Evolutionary conservation across 2,797 vertebrate genomes (phyloP).

Genomic region (Todus mexicanus): DNA sequence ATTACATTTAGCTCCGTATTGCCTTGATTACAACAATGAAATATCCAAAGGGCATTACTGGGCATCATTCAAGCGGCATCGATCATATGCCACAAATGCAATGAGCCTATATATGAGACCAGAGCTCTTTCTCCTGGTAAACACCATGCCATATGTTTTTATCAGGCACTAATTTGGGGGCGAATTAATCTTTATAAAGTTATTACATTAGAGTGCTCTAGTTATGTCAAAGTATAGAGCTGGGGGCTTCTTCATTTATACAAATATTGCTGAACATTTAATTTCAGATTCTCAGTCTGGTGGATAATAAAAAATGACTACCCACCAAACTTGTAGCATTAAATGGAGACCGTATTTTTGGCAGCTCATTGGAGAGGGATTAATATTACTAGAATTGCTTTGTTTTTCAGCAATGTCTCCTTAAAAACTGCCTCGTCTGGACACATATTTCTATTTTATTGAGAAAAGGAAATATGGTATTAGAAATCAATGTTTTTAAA

Average conservation of each 20-base stretch:
- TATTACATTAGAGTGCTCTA: slow-evolving; percentile 48
- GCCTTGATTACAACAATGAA: not conserved
- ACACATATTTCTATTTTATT: slow-evolving; percentile 50
- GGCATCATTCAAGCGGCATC: not conserved
- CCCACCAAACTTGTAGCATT: slow-evolving; percentile 20
- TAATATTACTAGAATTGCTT: slow-evolving; percentile 43
- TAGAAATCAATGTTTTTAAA: slow-evolving; percentile 67
- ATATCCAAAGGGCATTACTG: not conserved
- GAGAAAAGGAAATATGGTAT: slow-evolving; percentile 42
- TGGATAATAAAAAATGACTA: slow-evolving; percentile 58
- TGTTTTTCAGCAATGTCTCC: slow-evolving; percentile 16
- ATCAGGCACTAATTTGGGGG: slow-evolving; percentile 30
- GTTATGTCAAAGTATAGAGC: slow-evolving; percentile 57
- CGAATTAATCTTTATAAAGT: slow-evolving; percentile 65
- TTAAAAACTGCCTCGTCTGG: slow-evolving; percentile 41
- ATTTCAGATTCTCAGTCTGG: slow-evolving; percentile 55
- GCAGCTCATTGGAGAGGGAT: slow-evolving; percentile 26
- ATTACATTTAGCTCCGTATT: not conserved
- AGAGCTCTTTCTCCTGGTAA: slow-evolving; percentile 17
- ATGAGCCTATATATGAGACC: not conserved
- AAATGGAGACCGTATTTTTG: slow-evolving; percentile 45
- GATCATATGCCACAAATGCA: not conserved
- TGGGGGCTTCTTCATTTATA: slow-evolving; percentile 64
- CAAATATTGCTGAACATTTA: slow-evolving; percentile 54
- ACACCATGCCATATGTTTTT: slow-evolving; percentile 44